A percentile compares a stretch with the other conserved stretches of the same genome.
Conservation (phyloP, 2,888 invertebrate genomes). For the Lasioglossum leucozonium region DNA sequence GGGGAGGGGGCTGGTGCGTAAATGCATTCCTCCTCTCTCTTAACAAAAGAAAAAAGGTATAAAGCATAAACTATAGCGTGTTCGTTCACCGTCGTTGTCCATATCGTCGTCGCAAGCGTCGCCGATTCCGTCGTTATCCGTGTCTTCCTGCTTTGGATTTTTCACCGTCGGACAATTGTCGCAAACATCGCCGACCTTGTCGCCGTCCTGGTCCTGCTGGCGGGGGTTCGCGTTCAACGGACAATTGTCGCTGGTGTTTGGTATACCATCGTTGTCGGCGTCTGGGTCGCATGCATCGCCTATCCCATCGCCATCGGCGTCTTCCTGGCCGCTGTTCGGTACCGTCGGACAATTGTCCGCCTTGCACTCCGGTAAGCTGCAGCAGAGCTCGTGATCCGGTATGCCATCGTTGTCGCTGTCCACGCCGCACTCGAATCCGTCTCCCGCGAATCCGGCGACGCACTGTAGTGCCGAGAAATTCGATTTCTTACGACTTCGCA, state of each 20-base stretch:
- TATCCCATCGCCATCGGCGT: constrained; percentile 93
- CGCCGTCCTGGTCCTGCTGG: constrained; percentile 91
- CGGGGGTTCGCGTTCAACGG: constrained; percentile 92
- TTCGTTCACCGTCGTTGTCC: constrained; percentile 83
- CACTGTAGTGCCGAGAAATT: constrained; percentile 85
- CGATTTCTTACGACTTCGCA: background rate
- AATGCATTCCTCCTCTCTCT: too few relatives aligned
- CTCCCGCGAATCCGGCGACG: constrained; percentile 95
- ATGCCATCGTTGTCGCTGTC: constrained; percentile 96
- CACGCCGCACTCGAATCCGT: constrained; percentile 93
- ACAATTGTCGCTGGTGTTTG: constrained; percentile 97
- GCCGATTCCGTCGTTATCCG: constrained; percentile 94
- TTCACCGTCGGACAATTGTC: constrained; percentile 94
- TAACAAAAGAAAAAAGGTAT: too few relatives aligned
- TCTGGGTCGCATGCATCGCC: constrained; percentile 92
- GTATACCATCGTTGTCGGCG: constrained; percentile 82
- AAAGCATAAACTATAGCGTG: background rate
- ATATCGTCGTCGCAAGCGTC: constrained; percentile 89
- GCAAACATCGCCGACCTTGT: constrained; percentile 93
- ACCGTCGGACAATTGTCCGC: constrained; percentile 93
- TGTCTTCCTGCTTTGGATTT: constrained; percentile 93
- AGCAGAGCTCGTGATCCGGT: constrained; percentile 92
- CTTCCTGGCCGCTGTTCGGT: constrained; percentile 97
- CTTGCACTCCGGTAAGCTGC: constrained; percentile 89
- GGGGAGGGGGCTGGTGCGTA: too few relatives aligned